Evolutionary conservation across 2,888 invertebrate species (phyloP).

Genomic region (Caenorhabditis sp.): DNA sequence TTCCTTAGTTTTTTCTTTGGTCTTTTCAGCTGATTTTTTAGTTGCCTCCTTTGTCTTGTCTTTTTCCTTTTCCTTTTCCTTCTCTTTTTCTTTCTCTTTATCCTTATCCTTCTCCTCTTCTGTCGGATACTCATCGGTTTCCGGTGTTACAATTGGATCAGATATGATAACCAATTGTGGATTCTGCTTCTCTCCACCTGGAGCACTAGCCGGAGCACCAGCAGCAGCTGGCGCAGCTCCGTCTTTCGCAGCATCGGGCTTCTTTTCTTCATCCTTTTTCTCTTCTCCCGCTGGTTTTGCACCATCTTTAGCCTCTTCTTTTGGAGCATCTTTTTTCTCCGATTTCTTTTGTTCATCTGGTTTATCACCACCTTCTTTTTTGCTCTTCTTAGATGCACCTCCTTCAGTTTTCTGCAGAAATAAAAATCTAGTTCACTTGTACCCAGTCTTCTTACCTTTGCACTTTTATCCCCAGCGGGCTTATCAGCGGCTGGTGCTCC

Average conservation of each 20-base stretch:
- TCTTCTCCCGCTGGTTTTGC: not conserved
- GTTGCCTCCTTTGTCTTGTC: not conserved
- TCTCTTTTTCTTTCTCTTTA: not conserved
- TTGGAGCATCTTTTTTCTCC: not conserved
- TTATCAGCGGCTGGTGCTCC: not conserved
- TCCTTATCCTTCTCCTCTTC: constrained; percentile 7
- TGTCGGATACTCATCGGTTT: constrained; percentile 11
- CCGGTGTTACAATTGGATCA: constrained; percentile 10
- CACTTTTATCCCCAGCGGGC: too few relatives aligned
- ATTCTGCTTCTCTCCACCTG: not conserved
- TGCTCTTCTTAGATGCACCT: too few relatives aligned
- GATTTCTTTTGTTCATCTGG: not conserved
- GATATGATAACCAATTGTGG: not conserved
- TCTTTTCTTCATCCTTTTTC: not conserved
- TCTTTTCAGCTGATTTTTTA: too few relatives aligned
- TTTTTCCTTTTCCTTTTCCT: not conserved
- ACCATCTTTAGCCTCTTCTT: not conserved
- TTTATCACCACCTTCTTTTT: too few relatives aligned
- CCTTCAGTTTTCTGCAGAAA: too few relatives aligned
- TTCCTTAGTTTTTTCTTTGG: too few relatives aligned
- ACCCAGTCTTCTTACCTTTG: too few relatives aligned
- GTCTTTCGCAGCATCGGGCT: not conserved
- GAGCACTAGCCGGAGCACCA: not conserved
- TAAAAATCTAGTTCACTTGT: too few relatives aligned
- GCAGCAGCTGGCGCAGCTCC: not conserved